Percentiles rank a stretch among this genome's conserved stretches.
Conservation (phyloP, 2,797 vertebrate genomes). For the Mormyrus proboscirostris region DNA sequence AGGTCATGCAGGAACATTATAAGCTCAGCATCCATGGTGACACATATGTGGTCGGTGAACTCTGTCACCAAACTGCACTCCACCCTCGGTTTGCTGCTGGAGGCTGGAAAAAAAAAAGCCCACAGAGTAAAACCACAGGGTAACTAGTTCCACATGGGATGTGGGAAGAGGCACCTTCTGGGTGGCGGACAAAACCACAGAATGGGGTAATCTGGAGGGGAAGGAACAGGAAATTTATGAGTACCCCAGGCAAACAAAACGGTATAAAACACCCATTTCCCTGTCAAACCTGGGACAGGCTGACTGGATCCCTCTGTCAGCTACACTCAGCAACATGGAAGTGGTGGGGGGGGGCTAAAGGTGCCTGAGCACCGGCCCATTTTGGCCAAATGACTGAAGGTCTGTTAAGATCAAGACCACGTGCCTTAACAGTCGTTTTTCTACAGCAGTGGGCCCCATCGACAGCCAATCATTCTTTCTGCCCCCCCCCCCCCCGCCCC, state of each 20-base stretch:
- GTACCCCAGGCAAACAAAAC: not conserved
- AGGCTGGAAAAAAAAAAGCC: constrained; percentile 44
- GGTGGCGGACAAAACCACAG: not conserved
- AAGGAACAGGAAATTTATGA: not conserved
- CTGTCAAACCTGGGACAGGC: not conserved
- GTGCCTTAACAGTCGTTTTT: not conserved
- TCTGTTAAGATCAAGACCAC: not conserved
- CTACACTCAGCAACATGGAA: not conserved
- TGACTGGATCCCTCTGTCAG: not conserved
- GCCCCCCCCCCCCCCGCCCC: not conserved
- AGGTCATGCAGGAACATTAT: constrained; percentile 99
- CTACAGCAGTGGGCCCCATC: not conserved
- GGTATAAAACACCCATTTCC: not conserved
- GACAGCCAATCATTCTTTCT: not conserved
- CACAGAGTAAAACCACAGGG: not conserved
- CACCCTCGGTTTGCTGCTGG: constrained; percentile 86
- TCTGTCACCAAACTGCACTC: constrained; percentile 98
- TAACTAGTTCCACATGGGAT: not conserved
- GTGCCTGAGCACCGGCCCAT: not conserved
- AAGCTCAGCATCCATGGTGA: constrained; percentile 97
- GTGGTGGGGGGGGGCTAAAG: not conserved
- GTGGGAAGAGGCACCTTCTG: not conserved
- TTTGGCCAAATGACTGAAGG: not conserved
- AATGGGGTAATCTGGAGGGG: not conserved
- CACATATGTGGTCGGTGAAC: constrained; percentile 98